Evolutionary conservation across 1,140 invertebrate species (phyloP).

Genomic region (Calephelis nemesis): DNA sequence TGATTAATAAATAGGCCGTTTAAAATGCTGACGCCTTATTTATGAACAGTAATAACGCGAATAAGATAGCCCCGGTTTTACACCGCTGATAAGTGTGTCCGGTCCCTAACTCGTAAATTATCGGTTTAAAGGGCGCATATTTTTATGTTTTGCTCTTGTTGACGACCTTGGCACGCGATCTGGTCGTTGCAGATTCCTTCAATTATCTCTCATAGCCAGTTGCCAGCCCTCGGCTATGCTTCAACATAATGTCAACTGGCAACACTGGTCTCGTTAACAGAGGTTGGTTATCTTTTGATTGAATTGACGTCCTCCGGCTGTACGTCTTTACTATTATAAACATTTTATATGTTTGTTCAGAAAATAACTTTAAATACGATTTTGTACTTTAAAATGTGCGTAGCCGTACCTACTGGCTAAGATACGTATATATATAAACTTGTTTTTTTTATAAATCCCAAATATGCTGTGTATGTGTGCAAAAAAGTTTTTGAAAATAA

Average conservation of each 20-base stretch:
- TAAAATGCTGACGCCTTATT: slow-evolving; percentile 13
- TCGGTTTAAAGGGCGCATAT: slow-evolving; percentile 47
- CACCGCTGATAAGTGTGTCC: slow-evolving; percentile 22
- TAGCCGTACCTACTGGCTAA: no score
- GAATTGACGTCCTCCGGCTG: slow-evolving; percentile 13
- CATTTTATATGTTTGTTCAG: background rate
- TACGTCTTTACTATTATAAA: slow-evolving; percentile 8
- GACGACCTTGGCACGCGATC: slow-evolving; percentile 52
- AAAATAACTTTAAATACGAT: background rate
- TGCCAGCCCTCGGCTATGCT: slow-evolving; percentile 17
- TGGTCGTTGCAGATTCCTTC: slow-evolving; percentile 38
- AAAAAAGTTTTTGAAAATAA: no score
- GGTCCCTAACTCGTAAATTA: slow-evolving; percentile 45
- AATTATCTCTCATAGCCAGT: slow-evolving; percentile 36
- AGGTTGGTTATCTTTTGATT: slow-evolving; percentile 14
- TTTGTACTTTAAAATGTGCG: background rate
- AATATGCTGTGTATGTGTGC: no score
- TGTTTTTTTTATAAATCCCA: no score
- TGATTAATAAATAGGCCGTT: slow-evolving; percentile 18
- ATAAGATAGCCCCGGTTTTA: slow-evolving; percentile 6
- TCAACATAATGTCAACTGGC: slow-evolving; percentile 32
- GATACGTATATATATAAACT: no score
- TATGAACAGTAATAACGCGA: slow-evolving; percentile 11
- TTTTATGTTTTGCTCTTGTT: slow-evolving; percentile 46
- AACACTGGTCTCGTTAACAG: slow-evolving; percentile 24